Percentiles rank a stretch among this genome's conserved stretches.
Conservation (phyloP, 2,888 invertebrate genomes). For the Drosophila rellima region DNA sequence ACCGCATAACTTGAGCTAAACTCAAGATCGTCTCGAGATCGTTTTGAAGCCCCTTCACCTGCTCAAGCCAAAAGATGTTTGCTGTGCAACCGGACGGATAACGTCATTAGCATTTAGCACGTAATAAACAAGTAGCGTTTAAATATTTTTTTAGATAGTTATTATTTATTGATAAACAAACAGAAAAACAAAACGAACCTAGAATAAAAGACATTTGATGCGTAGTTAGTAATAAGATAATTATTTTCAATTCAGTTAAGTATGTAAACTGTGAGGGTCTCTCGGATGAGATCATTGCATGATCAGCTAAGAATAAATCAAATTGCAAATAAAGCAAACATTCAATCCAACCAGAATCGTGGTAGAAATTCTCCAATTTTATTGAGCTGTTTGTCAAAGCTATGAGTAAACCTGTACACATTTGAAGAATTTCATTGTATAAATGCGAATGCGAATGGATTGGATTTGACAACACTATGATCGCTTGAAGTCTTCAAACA, state of each 20-base stretch:
- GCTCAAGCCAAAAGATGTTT: constrained; percentile 4
- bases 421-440: constrained; percentile 10
- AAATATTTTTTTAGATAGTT: constrained; percentile 35
- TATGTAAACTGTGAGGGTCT: constrained; percentile 22
- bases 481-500: too few species aligned
- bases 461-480: too few species aligned
- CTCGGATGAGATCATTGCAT: constrained; percentile 49
- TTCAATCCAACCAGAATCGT: background rate
- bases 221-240: constrained; percentile 45
- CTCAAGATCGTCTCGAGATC: constrained; percentile 38
- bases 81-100: constrained; percentile 33
- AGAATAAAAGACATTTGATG: constrained; percentile 30
- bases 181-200: constrained; percentile 17
- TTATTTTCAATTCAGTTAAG: constrained; percentile 19
- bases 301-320: constrained; percentile 38
- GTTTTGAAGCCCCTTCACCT: constrained; percentile 6
- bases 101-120: constrained; percentile 57
- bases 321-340: constrained; percentile 5
- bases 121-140: constrained; percentile 44
- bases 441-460: constrained; percentile 4
- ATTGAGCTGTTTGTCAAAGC: constrained; percentile 3
- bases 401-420: background rate
- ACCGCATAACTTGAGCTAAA: constrained; percentile 40
- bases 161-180: constrained; percentile 48
- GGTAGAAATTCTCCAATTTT: constrained; percentile 1